Base-by-base conservation (phyloP, 2,888 invertebrate species). In the Drosophila affinis region DNA sequence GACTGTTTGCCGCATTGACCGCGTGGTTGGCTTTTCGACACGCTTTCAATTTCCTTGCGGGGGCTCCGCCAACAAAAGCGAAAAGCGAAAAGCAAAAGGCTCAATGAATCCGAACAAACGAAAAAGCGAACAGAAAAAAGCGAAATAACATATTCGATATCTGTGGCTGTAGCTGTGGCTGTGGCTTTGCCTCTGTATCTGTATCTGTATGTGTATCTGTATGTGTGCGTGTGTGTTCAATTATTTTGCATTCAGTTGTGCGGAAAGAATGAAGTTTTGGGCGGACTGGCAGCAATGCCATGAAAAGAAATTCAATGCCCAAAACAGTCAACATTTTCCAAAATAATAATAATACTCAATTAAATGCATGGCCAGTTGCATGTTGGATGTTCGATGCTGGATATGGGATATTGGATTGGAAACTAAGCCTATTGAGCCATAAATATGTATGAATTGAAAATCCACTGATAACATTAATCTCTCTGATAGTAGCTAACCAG, bases 41-140 rank as follows among this genome's bases (percentile, higher is more conserved):
- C 68, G 85, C 85, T 84, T 83, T 83, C 87, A 84, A 87, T 84
- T 84, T 83, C 85, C 85, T 83, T 81, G 76, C 72, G 67, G 72
- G n/a, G n/a, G 77, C 68, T 79, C 74, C 72, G 54, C 61, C 61
- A 60, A 65, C 68, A 74, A 69, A 71, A 68, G 34, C 18, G 3
- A 21, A 21, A 21, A 21, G 18, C 63, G 54, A 74, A 76, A 64
- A 62, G 65, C 49, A 55, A 52, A 72, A 63, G 51, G 64, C 64
- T 63, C 63, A 63, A 63, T 72, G 56, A 61, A 70, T 56, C 51
- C 44, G 49, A 49, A 54, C 56, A 48, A 77, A 62, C 58, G 21
- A 21, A 45, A 51, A 32, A 45, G 47, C 12, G 46, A 51, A 62
- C 49, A 57, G 57, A 12, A 46, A 39, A 34, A 34, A 45, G 34